phyloP scores from a whole-genome alignment of 2,888 invertebrate species.

The Pemphredon lugubris region DNA sequence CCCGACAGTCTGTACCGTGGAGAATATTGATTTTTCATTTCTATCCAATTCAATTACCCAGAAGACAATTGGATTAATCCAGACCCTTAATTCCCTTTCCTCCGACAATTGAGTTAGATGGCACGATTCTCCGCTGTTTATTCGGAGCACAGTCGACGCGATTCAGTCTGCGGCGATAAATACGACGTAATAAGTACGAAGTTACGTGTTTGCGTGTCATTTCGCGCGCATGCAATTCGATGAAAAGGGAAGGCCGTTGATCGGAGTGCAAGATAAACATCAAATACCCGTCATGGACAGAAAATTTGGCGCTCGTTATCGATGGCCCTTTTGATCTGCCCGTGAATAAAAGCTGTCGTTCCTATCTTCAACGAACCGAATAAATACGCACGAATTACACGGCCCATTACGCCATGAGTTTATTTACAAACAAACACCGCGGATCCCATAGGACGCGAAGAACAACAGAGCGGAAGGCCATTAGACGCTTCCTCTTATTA shows the following conservation, averaged over 20 bases:
- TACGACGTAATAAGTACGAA: slow-evolving; percentile 29
- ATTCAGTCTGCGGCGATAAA: slow-evolving; percentile 10
- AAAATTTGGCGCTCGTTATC: slow-evolving; percentile 22
- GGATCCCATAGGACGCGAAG: slow-evolving; percentile 44
- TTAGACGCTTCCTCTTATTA: slow-evolving; percentile 65
- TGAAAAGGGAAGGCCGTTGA: slow-evolving; percentile 20
- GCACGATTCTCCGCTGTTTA: slow-evolving; percentile 36
- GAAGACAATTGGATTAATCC: slow-evolving; percentile 64
- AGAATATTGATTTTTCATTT: slow-evolving; percentile 63
- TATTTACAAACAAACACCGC: slow-evolving; percentile 53
- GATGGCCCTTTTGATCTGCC: slow-evolving; percentile 37
- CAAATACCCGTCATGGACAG: slow-evolving; percentile 29
- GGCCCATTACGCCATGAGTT: slow-evolving; percentile 62
- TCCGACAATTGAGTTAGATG: slow-evolving; percentile 59
- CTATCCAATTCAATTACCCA: slow-evolving; percentile 59
- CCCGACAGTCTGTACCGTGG: slow-evolving; percentile 1
- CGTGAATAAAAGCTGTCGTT: slow-evolving; percentile 39
- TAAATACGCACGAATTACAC: slow-evolving; percentile 65
- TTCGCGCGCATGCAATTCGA: background rate
- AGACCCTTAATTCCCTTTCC: slow-evolving; percentile 54
- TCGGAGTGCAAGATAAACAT: slow-evolving; percentile 39
- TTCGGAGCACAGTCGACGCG: slow-evolving; percentile 8
- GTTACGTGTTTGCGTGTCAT: background rate
- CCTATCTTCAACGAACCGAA: slow-evolving; percentile 55
- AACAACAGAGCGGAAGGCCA: slow-evolving; percentile 61